Evolutionary conservation across 2,888 invertebrate species (phyloP).

Genomic region (Slavum lentiscoides): DNA sequence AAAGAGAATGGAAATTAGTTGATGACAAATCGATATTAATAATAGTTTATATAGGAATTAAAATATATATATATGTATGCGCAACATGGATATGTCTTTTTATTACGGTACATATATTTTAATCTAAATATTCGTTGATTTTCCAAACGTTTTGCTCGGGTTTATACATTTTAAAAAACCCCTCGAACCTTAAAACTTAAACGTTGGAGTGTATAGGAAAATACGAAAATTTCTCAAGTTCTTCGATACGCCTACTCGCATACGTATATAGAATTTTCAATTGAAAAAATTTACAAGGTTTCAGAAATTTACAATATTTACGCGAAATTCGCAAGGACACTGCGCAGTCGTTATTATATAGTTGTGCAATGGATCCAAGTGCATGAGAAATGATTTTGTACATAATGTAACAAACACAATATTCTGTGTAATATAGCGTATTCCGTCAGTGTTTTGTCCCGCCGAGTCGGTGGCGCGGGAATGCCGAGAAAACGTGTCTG

Average conservation of each 20-base stretch:
- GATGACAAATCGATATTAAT: conserved; percentile 5
- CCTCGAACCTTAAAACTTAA: too few species aligned
- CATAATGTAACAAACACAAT: not conserved
- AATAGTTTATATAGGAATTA: not conserved
- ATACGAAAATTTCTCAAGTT: too few species aligned
- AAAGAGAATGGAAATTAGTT: conserved; percentile 24
- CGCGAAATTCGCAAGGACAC: conserved; percentile 10
- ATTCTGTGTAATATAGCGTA: conserved; percentile 13
- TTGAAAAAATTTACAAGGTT: too few species aligned
- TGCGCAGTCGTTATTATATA: too few species aligned
- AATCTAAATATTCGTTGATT: too few species aligned
- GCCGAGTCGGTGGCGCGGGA: not conserved
- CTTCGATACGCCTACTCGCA: too few species aligned
- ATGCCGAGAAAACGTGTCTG: conserved; percentile 31
- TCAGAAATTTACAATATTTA: not conserved
- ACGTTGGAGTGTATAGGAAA: too few species aligned
- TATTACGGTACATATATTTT: too few species aligned
- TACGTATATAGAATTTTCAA: not conserved
- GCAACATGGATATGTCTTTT: too few species aligned
- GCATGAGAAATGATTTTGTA: conserved; percentile 3
- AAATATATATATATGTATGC: not conserved
- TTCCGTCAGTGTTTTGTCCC: conserved; percentile 11
- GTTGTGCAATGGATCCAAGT: conserved; percentile 9
- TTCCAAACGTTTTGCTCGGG: too few species aligned
- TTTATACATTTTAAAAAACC: too few species aligned